These are phyloP conservation scores for Coleophora flavipennella DNA, from an alignment of 2,888 invertebrate genomes.

Conservation along the genomic window DNA sequence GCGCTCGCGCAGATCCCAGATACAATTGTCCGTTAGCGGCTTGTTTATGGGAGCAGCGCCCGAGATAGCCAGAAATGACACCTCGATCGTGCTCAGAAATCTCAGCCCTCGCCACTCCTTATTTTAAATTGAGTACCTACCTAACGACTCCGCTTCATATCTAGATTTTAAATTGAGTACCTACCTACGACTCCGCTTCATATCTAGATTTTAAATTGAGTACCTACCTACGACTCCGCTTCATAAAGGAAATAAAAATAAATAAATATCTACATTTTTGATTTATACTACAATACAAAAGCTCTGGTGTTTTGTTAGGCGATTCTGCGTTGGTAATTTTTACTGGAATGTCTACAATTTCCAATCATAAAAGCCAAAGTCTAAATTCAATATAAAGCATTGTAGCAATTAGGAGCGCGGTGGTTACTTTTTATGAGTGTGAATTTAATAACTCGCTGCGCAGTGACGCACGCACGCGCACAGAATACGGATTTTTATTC, in stretches of 20 bases:
- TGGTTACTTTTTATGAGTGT: slow-evolving; percentile 36
- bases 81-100: slow-evolving; percentile 42
- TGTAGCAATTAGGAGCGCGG: slow-evolving; percentile 29
- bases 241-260: too few relatives aligned
- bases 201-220: slow-evolving; percentile 1
- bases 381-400: too few relatives aligned
- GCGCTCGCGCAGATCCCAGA: slow-evolving; percentile 42
- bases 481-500: slow-evolving; percentile 45
- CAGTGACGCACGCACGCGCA: slow-evolving; percentile 10
- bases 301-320: neutral
- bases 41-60: slow-evolving; percentile 52
- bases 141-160: neutral
- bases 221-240: neutral
- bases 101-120: slow-evolving; percentile 23
- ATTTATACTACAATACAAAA: neutral
- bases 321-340: neutral
- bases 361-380: slow-evolving; percentile 22
- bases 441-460: slow-evolving; percentile 28
- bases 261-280: slow-evolving; percentile 6
- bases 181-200: neutral
- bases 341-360: slow-evolving; percentile 11
- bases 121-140: neutral
- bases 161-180: slow-evolving; percentile 3
- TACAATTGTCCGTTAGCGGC: slow-evolving; percentile 56
- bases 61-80: slow-evolving; percentile 50